Evolutionary conservation across 2,797 vertebrate species (phyloP).

Genomic region (Cyprinella venusta): DNA sequence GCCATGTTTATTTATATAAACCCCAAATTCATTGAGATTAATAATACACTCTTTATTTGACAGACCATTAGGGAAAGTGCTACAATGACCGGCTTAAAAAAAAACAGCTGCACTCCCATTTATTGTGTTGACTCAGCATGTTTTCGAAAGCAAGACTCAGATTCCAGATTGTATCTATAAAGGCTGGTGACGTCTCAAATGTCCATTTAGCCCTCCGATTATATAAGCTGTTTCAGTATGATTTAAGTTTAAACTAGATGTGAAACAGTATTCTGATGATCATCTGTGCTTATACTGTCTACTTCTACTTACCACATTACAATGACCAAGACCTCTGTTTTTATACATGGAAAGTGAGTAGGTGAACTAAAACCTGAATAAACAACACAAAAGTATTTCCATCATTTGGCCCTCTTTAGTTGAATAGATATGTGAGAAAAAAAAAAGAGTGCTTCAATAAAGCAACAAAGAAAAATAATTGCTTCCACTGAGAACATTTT

Average conservation of each 20-base stretch:
- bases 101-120: background rate
- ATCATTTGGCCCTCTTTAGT: background rate
- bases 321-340: background rate
- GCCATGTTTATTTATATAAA: background rate
- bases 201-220: slow-evolving; percentile 18
- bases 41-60: background rate
- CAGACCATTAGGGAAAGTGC: slow-evolving; percentile 21
- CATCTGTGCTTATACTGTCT: slow-evolving; percentile 12
- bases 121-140: background rate
- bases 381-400: slow-evolving; percentile 15
- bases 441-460: background rate
- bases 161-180: slow-evolving; percentile 15
- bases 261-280: background rate
- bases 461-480: background rate
- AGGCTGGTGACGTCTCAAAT: slow-evolving; percentile 45
- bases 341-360: slow-evolving; percentile 4
- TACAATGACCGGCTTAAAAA: background rate
- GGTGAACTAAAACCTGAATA: background rate
- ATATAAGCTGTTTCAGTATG: slow-evolving; percentile 3
- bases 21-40: slow-evolving; percentile 19
- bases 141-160: slow-evolving; percentile 19
- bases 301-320: background rate
- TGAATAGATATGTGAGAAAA: background rate
- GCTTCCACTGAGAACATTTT: background rate
- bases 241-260: slow-evolving; percentile 14